Percentiles rank a stretch among this genome's conserved stretches.
These are phyloP conservation scores for Aythya fuligula DNA, from an alignment of 2,797 vertebrate species.

Conservation along the genomic window DNA sequence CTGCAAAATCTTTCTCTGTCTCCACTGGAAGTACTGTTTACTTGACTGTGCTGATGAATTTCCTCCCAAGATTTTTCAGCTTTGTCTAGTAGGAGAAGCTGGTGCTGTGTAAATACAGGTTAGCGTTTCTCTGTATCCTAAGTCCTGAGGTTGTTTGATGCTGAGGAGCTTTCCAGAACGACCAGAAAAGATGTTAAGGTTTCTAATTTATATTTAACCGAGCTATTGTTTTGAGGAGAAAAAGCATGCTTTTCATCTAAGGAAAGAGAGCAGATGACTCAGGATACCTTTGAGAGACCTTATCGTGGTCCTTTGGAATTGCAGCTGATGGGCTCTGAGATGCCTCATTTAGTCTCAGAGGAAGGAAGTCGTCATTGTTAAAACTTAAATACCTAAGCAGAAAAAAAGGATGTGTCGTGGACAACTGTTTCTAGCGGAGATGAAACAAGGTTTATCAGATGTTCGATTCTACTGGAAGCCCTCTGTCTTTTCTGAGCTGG, in stretches of 20 bases:
- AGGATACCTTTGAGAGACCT: neutral
- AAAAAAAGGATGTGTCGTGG: neutral
- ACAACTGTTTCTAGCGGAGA: neutral
- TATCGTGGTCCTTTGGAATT: neutral
- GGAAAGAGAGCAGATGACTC: neutral
- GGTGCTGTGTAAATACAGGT: neutral
- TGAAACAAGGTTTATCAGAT: neutral
- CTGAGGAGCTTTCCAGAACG: neutral
- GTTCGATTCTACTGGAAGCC: neutral
- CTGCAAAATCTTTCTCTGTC: neutral
- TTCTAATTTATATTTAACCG: conserved; percentile 15
- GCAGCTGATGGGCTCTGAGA: neutral
- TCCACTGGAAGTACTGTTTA: conserved; percentile 14
- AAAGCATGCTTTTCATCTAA: neutral
- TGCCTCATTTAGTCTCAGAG: neutral
- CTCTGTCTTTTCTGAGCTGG: neutral
- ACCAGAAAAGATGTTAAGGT: neutral
- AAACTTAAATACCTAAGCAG: neutral
- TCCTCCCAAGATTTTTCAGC: neutral
- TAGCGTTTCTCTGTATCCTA: neutral
- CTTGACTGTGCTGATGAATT: neutral
- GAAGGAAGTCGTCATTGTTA: neutral
- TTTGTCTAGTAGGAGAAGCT: neutral
- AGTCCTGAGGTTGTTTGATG: neutral
- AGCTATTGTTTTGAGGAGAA: neutral